Base-by-base conservation (phyloP, 2,797 vertebrate species). In the Coregonus ussuriensis region DNA sequence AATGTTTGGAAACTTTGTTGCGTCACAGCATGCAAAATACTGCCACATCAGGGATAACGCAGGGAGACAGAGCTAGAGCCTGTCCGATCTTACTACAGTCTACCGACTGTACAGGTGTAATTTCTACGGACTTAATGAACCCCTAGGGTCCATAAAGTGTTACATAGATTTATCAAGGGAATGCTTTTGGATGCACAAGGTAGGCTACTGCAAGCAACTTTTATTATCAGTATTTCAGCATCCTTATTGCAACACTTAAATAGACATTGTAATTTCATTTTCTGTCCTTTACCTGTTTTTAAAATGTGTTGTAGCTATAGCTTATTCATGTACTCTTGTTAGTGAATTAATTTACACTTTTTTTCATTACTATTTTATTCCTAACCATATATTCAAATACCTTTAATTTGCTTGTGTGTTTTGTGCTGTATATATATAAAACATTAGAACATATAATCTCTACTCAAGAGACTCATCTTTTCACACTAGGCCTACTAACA, bases 11-110 rank as follows among this genome's bases (percentile, higher is more conserved):
- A 92, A 90, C 77, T 79, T 82, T 37, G 51, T 83, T 79, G 85
- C 88, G 83, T 92, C 90, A 93, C 78, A 76, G 54, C 82, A 94
- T 94, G 94, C 92, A 94, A 94, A 94, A 82, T 77, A 81, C 65
- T 66, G 37, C 71, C 66, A 9, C 35, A 75, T 69, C 67, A 74
- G 75, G 71, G 71, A 74, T 77, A 81, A 63, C 59, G 25, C 21
- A 25, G 56, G 56, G n/a, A 63, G 59, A 47, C 41, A 47, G 41
- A 47, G 21, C 21, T 63, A 25, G 25, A 25, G 25, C 25, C 25
- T 63, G 13, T 63, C 59, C 15, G 3, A 29, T 25, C 3, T 21
- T 25, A 25, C 21, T 63, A 6, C 21, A 63, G 59, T 63, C 2
- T 3, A 29, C 21, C 16, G 4, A 25, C 21, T 63, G 41, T 47